Evolutionary conservation across 2,797 vertebrate genomes (phyloP).

Genomic region (Rhinogobio ventralis): DNA sequence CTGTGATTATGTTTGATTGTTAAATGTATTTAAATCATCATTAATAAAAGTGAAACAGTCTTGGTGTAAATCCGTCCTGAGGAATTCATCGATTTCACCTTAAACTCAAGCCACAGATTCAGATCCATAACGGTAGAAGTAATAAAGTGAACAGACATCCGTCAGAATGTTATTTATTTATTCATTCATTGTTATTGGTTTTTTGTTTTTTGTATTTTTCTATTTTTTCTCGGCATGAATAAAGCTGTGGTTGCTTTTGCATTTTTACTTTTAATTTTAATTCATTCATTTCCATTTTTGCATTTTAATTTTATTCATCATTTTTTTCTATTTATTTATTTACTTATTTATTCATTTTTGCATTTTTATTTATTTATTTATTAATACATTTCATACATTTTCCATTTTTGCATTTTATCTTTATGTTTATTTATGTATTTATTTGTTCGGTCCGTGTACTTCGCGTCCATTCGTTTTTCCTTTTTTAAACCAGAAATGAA

Average conservation of each 20-base stretch:
- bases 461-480: no score
- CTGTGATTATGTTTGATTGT: neutral
- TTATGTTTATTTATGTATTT: no score
- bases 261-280: neutral
- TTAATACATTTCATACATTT: no score
- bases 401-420: no score
- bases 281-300: no score
- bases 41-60: neutral
- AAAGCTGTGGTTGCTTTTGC: neutral
- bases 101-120: neutral
- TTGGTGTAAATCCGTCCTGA: neutral
- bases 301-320: no score
- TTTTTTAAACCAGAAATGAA: no score
- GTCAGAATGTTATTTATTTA: neutral
- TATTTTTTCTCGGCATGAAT: no score
- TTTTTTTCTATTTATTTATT: no score
- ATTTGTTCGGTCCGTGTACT: no score
- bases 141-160: neutral
- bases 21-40: neutral
- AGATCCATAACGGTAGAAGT: neutral
- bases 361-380: no score
- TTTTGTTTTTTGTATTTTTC: neutral
- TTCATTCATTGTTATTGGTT: neutral
- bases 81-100: neutral
- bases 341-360: no score